phyloP scores from a whole-genome alignment of 2,888 invertebrate genomes.

The Idaea dimidiata region DNA sequence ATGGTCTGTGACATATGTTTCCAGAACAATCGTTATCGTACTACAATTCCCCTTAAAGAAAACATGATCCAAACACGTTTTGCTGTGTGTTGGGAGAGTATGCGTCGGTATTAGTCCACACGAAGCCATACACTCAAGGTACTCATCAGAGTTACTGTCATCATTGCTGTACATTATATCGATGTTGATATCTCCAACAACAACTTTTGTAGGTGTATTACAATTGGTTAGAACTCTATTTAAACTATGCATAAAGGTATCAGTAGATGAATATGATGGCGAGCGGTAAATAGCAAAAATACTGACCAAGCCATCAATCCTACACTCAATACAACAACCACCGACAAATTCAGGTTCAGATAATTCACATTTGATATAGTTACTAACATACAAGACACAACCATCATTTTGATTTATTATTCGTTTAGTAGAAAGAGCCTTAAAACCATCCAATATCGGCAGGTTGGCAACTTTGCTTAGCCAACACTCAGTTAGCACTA shows the following conservation, averaged over 20 bases:
- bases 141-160: constrained; percentile 13
- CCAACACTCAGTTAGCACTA: no score
- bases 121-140: constrained; percentile 18
- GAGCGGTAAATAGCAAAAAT: constrained; percentile 23
- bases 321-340: no score
- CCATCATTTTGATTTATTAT: no score
- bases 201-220: no score
- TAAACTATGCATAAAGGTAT: constrained; percentile 7
- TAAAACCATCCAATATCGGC: no score
- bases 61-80: constrained; percentile 24
- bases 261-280: constrained; percentile 9
- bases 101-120: constrained; percentile 22
- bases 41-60: constrained; percentile 12
- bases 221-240: constrained; percentile 2
- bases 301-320: no score
- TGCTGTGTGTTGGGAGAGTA: constrained; percentile 16
- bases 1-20: constrained; percentile 23
- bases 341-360: no score
- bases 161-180: constrained; percentile 7
- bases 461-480: no score
- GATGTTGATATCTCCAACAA: constrained; percentile 24
- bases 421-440: no score
- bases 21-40: constrained; percentile 9
- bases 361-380: no score
- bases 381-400: no score